Base-by-base conservation (phyloP, 1,140 invertebrate genomes). In the Zelostemma sp. region DNA sequence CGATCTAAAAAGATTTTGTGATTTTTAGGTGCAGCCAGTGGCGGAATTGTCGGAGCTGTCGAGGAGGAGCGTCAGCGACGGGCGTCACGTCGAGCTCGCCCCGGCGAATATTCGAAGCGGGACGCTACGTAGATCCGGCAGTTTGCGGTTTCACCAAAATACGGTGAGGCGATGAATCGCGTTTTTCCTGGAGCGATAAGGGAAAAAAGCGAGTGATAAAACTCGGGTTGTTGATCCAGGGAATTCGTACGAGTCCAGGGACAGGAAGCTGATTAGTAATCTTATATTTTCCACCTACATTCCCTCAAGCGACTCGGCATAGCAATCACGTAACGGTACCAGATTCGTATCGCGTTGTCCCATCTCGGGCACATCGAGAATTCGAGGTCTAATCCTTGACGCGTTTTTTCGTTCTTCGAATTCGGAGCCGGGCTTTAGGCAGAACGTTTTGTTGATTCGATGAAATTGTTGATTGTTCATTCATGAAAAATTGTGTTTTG, bases 1-100 rank as follows among this genome's bases (percentile, higher is more conserved):
- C n/a, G n/a, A n/a, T n/a, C n/a, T n/a, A n/a, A n/a, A n/a, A n/a
- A n/a, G n/a, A n/a, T n/a, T 35, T 35, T 35, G 25, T 3, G 25
- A 8, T 43, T 6, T 43, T 48, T 47, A 93, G 91, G 93, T 95
- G 40, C 93, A 95, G 84, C 93, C 93, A 11, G 93, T 95, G 48
- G 91, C 93, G 0, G 94, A 96, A 81, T 84, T 97, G 63, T 93
- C 93, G 64, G 95, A 97, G 85, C 83, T 97, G 33, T 94, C 92
- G 49, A 88, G 92, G 67, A 85, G 93, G 50, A 45, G 80, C 35
- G 80, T 84, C 14, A 86, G 88, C 65, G 91, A 92, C 67, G 90
- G 91, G 0, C 86, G 85, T 45, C 87, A 90, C 67, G 88, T 93
- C 19, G 89, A 91, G 12, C 83, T 93, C 15, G 90, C 90, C 16